Evolutionary conservation across 2,888 invertebrate species (phyloP), one percentile per base, ranked within the genome.

Genomic region (Eupithecia dodoneata): DNA sequence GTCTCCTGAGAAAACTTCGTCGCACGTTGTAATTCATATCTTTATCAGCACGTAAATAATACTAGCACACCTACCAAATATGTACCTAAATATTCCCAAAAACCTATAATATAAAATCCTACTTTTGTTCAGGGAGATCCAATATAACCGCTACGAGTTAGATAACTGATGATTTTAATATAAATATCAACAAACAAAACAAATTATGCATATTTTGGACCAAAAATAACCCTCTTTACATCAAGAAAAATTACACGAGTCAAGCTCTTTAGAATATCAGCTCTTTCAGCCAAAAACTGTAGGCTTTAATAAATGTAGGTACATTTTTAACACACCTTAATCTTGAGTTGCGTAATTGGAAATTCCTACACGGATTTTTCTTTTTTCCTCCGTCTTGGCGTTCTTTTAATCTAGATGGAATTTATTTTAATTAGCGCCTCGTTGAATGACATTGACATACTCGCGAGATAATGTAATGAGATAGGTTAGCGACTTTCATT

Each of bases 361-460:
- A 84, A 81, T 83, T 84, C 83, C 78, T 80, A 74, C 78, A 80
- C 82, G 77, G 73, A 73, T 79, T 80, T 81, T 79, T 76, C 70
- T 74, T 82, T 81, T 80, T 80, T 78, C 75, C 75, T 74, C 74
- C 69, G 70, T 75, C 72, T 71, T 75, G 63, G 63, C 72, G 78
- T 75, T 71, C 73, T 65, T 77, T 76, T 75, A 76, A 75, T 79
- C 71, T 70, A 76, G 74, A 75, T 76, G 79, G 77, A 79, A 81
- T 82, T 81, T 79, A 82, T 82, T 80, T 80, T 82, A 82, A 82
- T 82, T 81, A 82, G 78, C 80, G 70, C 72, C 76, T 77, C 67
- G 77, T 77, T 76, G 73, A 76, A 63, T 71, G 76, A 76, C 76
- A 59, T 55, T 76, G 79, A 78, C 78, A 76, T 78, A 76, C 76